Conservation (phyloP, 2,113 vertebrate species). For the Actenoides lindsayi region DNA sequence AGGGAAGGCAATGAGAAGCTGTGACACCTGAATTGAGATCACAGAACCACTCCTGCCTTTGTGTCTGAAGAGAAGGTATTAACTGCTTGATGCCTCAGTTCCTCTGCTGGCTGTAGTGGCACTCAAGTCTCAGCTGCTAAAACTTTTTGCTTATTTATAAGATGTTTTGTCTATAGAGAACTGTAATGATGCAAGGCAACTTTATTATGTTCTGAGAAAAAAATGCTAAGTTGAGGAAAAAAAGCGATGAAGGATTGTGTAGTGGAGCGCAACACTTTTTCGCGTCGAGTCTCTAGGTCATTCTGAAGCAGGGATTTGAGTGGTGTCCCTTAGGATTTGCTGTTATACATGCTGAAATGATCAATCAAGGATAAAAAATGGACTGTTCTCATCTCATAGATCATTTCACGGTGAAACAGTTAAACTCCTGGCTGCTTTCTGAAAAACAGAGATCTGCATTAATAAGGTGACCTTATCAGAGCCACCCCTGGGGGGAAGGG, state of each 20-base stretch:
- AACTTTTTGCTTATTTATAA: conserved; percentile 43
- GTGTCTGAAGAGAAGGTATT: conserved; percentile 10
- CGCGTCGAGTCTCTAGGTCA: conserved; percentile 38
- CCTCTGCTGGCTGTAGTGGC: neutral
- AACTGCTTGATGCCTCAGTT: neutral
- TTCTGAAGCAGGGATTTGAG: conserved; percentile 55
- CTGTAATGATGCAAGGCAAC: conserved; percentile 41
- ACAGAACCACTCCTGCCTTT: conserved; percentile 30
- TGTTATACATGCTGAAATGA: conserved; percentile 67
- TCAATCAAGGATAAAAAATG: conserved; percentile 69
- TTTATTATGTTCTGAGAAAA: conserved; percentile 31
- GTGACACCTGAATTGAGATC: conserved; percentile 51
- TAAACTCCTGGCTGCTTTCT: conserved; percentile 68
- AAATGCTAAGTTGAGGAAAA: conserved; percentile 36
- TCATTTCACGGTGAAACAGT: conserved; percentile 70
- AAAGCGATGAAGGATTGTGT: conserved; percentile 4
- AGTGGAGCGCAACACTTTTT: conserved; percentile 30
- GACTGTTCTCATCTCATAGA: conserved; percentile 67
- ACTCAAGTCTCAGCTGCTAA: neutral
- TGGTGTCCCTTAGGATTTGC: conserved; percentile 54
- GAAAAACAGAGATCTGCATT: conserved; percentile 71
- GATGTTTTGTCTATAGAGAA: neutral
- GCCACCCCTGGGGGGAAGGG: conserved; percentile 37
- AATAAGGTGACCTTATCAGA: conserved; percentile 73
- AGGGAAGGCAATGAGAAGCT: conserved; percentile 33